phyloP scores from a whole-genome alignment of 2,113 vertebrate species.

The Pteropus alecto region DNA sequence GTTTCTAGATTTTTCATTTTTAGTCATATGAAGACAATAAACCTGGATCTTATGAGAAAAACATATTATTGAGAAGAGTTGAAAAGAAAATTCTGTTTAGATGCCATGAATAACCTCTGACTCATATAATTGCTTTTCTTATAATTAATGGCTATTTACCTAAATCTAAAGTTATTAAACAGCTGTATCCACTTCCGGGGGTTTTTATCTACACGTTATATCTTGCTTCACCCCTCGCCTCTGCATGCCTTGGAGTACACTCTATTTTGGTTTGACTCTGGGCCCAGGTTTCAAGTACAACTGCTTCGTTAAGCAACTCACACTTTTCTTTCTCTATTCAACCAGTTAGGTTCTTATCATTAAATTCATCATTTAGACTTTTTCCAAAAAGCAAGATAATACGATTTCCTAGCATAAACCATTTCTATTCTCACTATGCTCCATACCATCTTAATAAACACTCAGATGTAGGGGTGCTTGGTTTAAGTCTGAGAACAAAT shows the following conservation, averaged over 20 bases:
- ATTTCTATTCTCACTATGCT: background rate
- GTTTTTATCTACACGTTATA: background rate
- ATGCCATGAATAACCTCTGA: background rate
- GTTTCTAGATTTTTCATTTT: slow-evolving; percentile 29
- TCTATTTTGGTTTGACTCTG: background rate
- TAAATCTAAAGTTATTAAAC: slow-evolving; percentile 2
- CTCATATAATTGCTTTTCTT: background rate
- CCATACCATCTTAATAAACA: background rate
- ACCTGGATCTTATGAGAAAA: slow-evolving; percentile 25
- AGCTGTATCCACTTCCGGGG: background rate
- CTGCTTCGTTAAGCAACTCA: background rate
- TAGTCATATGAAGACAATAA: slow-evolving; percentile 24
- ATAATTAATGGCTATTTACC: background rate
- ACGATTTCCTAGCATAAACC: background rate
- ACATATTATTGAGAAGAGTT: background rate
- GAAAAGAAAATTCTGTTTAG: background rate
- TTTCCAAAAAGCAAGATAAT: background rate
- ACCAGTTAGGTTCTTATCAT: background rate
- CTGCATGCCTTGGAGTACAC: background rate
- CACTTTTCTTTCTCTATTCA: background rate
- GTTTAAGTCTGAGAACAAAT: background rate
- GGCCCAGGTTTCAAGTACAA: background rate
- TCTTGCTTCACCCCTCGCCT: background rate
- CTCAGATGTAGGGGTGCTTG: background rate
- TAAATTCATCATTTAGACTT: background rate